These are phyloP conservation scores for Holothuria scabra DNA, from an alignment of 53 echinoderm and acorn worm genomes.

Conservation along the genomic window DNA sequence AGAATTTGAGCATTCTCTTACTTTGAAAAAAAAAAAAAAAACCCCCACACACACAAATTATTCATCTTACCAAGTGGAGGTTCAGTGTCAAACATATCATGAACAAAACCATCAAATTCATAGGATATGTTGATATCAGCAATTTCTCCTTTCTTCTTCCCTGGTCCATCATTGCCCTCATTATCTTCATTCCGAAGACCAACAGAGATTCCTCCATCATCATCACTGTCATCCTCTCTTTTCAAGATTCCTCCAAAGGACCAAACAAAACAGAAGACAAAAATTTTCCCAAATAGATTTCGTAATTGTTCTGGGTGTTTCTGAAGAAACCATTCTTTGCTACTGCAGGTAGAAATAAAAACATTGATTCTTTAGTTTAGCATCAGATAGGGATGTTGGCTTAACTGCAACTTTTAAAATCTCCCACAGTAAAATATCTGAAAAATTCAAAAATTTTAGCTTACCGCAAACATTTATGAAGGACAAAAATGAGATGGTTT, in stretches of 20 bases:
- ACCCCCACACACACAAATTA: no score
- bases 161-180: slow-evolving; percentile 46
- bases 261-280: slow-evolving; percentile 99
- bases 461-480: no score
- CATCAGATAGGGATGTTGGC: neutral
- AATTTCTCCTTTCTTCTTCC: slow-evolving; percentile 56
- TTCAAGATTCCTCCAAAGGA: slow-evolving; percentile 90
- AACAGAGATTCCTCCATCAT: slow-evolving; percentile 88
- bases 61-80: slow-evolving; percentile 92
- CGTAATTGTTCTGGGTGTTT: slow-evolving; percentile 87
- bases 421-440: no score
- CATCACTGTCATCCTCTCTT: slow-evolving; percentile 95
- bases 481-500: no score
- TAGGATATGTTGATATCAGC: slow-evolving; percentile 86
- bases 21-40: no score
- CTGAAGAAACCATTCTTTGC: slow-evolving; percentile 90
- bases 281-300: slow-evolving; percentile 90
- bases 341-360: slow-evolving; percentile 47
- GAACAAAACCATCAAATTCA: slow-evolving; percentile 97
- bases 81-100: slow-evolving; percentile 96
- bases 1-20: no score
- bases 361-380: neutral
- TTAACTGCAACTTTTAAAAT: no score
- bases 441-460: neutral
- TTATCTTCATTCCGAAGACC: slow-evolving; percentile 39